A percentile compares a stretch with the other conserved stretches of the same genome.
phyloP scores from a whole-genome alignment of 2,888 invertebrate species.

The Agriotes lineatus region DNA sequence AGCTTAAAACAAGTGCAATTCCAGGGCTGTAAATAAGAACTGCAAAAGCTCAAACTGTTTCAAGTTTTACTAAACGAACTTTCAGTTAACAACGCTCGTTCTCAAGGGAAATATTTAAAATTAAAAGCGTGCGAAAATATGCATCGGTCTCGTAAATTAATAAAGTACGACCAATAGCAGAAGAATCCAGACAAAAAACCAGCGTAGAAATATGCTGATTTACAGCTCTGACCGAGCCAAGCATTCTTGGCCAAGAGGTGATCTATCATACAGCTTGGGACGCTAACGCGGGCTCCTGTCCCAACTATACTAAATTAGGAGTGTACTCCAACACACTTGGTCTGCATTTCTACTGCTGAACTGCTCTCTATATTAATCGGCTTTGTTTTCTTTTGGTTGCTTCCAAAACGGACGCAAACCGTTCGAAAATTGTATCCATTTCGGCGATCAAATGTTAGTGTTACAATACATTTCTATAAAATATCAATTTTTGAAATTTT shows the following conservation, averaged over 20 bases:
- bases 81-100: conserved; percentile 14
- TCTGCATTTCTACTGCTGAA: conserved; percentile 29
- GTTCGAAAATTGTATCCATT: too few species aligned
- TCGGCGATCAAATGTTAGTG: too few species aligned
- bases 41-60: too few species aligned
- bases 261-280: conserved; percentile 39
- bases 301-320: conserved; percentile 40
- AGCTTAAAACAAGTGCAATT: too few species aligned
- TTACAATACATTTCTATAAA: too few species aligned
- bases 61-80: too few species aligned
- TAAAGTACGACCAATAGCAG: conserved; percentile 41
- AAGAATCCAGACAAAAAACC: conserved; percentile 40
- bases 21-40: too few species aligned
- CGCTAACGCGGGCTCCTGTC: conserved; percentile 38
- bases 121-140: conserved; percentile 45
- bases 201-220: conserved; percentile 43
- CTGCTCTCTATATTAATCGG: conserved; percentile 13
- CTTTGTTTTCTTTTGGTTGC: background rate
- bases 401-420: background rate
- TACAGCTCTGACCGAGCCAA: conserved; percentile 38
- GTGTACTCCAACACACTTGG: conserved; percentile 35
- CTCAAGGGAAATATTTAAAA: conserved; percentile 38
- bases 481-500: too few species aligned
- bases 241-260: conserved; percentile 36
- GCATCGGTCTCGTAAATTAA: conserved; percentile 43